These are phyloP conservation scores for Pangasius larnaudii DNA, from an alignment of 2,797 vertebrate genomes.

Conservation along the genomic window DNA sequence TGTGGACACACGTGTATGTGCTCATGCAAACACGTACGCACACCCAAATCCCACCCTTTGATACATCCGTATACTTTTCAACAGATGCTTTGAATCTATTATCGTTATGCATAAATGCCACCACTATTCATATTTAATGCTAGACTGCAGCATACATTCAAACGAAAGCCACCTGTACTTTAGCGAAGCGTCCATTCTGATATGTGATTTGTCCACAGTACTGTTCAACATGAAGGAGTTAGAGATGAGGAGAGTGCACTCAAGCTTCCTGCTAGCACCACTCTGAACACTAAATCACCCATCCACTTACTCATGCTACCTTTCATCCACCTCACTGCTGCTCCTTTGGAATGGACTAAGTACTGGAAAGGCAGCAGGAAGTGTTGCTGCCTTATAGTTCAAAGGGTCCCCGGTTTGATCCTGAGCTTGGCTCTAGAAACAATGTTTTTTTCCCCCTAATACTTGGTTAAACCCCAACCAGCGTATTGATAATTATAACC, in stretches of 20 bases:
- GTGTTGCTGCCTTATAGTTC: neutral
- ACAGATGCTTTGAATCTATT: neutral
- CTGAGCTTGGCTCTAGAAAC: neutral
- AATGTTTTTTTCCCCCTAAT: neutral
- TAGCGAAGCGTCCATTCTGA: neutral
- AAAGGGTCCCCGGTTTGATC: neutral
- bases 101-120: neutral
- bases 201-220: neutral
- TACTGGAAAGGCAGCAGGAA: neutral
- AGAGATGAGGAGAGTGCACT: conserved; percentile 25
- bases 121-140: neutral
- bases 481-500: neutral
- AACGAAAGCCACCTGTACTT: neutral
- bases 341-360: conserved; percentile 36
- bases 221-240: neutral
- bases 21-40: neutral
- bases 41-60: neutral
- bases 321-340: conserved; percentile 28
- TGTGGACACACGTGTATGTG: neutral
- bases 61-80: conserved; percentile 5
- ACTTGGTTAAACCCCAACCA: neutral
- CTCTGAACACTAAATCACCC: conserved; percentile 30
- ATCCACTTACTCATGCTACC: conserved; percentile 12
- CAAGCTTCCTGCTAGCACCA: conserved; percentile 20
- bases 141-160: conserved; percentile 2